These are phyloP conservation scores for Cryptops parisi DNA, from an alignment of 2,888 invertebrate species.

Conservation along the genomic window DNA sequence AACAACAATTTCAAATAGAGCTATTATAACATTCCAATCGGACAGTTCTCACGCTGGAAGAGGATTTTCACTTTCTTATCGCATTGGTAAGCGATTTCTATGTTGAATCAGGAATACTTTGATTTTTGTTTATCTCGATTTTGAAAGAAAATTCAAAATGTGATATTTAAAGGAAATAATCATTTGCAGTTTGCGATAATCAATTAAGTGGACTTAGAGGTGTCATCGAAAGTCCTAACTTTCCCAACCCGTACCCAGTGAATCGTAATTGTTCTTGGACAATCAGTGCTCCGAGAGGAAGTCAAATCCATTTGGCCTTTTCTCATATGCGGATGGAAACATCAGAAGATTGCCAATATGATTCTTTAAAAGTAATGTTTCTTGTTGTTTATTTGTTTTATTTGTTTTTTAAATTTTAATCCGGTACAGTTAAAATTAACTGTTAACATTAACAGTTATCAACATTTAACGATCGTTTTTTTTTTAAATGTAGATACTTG, in stretches of 20 bases:
- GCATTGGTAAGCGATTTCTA: conserved; percentile 38
- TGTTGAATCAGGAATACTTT: background rate
- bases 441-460: too few species aligned
- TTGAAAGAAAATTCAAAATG: too few species aligned
- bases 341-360: conserved; percentile 38
- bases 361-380: conserved; percentile 49
- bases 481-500: too few species aligned
- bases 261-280: conserved; percentile 52
- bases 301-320: conserved; percentile 63
- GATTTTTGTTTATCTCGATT: too few species aligned
- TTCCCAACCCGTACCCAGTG: conserved; percentile 49
- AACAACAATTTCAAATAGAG: conserved; percentile 50
- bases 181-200: conserved; percentile 44
- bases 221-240: conserved; percentile 71
- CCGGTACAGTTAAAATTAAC: too few species aligned
- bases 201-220: conserved; percentile 50
- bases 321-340: conserved; percentile 55
- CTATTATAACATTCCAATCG: conserved; percentile 52
- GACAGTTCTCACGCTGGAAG: conserved; percentile 31
- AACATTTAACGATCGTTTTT: too few species aligned
- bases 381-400: too few species aligned
- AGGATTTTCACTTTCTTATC: conserved; percentile 66
- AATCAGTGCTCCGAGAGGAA: conserved; percentile 52
- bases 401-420: too few species aligned
- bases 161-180: too few species aligned